Base-by-base conservation (phyloP, 2,888 invertebrate genomes). In the Eilema depressum region DNA sequence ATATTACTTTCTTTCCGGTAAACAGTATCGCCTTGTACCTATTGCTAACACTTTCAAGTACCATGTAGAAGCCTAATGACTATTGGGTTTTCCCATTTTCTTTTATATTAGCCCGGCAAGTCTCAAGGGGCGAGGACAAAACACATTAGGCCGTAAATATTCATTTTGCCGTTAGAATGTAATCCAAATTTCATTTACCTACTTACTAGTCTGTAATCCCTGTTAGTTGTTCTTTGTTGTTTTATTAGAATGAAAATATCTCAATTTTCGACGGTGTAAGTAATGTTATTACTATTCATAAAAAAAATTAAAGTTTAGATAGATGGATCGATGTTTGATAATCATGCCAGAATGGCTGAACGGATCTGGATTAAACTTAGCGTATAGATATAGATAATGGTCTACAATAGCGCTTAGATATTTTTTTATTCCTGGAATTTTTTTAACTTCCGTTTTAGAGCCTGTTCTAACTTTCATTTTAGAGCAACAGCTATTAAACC, bases 81-180 rank as follows among this genome's bases (percentile, higher is more conserved):
- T 41, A 63, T 47, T 63, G 47, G 41, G 7, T 63, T 63, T 63
- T 63, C 20, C 25, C 17, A 25, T 47, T 63, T 63, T 63, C n/a
- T 63, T 37, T 63, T 41, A 63, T 47, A 26, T 63, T 20, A 47
- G 63, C 14, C 63, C 1, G 23, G 23, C 14, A 41, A 23, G 14
- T 63, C 37, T 63, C 63, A 37, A 63, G 33, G 23, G 33, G 23
- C 11, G 33, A 63, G 23, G n/a, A 63, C 33, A 63, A 37, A 25
- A 23, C 37, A 37, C 14, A 23, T 37, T 33, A 37, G 23, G 14
- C 14, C n/a, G n/a, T 63, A 23, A 63, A 23, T 37, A 37, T 63
- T 37, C 23, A 63, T 63, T 63, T 37, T 53, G 37, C 23, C 41
- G 37, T 37, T 33, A 25, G 37, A 37, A 25, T 53, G 53, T 53